Evolutionary conservation across 2,888 invertebrate species (phyloP).

Genomic region (Malachius bipustulatus): DNA sequence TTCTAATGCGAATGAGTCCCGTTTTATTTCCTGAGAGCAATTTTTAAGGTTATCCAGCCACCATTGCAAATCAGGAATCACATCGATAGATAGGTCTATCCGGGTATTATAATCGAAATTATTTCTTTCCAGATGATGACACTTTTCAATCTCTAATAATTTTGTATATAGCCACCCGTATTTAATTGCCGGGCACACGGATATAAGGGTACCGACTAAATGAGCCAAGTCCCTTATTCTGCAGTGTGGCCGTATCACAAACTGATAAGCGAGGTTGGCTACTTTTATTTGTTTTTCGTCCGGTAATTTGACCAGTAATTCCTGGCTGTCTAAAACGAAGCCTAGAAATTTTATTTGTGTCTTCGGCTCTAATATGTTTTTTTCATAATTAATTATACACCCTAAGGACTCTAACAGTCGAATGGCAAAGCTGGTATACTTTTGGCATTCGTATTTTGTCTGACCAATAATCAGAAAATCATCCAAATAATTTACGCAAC

Average conservation of each 20-base stretch:
- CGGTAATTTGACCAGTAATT: constrained; percentile 14
- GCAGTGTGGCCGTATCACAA: constrained; percentile 7
- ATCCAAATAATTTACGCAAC: constrained; percentile 18
- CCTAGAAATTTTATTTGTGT: constrained; percentile 16
- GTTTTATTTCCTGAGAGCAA: no score
- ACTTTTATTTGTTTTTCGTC: constrained; percentile 9
- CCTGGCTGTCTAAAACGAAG: constrained; percentile 13
- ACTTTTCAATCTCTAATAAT: constrained; percentile 15
- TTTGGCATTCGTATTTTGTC: constrained; percentile 10
- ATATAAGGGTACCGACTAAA: constrained; percentile 14
- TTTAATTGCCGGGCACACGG: constrained; percentile 17
- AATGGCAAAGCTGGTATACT: constrained; percentile 10
- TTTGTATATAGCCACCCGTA: constrained; percentile 16
- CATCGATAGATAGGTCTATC: neutral
- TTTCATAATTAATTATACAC: constrained; percentile 17
- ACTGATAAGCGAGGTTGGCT: constrained; percentile 5
- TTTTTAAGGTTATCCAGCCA: constrained; percentile 4
- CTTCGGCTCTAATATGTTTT: constrained; percentile 14
- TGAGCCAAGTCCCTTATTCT: constrained; percentile 15
- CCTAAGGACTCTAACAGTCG: constrained; percentile 14
- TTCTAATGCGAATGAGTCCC: constrained; percentile 6
- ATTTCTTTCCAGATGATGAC: constrained; percentile 10
- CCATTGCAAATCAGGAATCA: constrained; percentile 10
- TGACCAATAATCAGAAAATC: constrained; percentile 17
- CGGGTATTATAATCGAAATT: constrained; percentile 3